Evolutionary conservation across 2,888 invertebrate species (phyloP), one percentile per base, ranked within the genome.

Genomic region (Corbicula japonica): DNA sequence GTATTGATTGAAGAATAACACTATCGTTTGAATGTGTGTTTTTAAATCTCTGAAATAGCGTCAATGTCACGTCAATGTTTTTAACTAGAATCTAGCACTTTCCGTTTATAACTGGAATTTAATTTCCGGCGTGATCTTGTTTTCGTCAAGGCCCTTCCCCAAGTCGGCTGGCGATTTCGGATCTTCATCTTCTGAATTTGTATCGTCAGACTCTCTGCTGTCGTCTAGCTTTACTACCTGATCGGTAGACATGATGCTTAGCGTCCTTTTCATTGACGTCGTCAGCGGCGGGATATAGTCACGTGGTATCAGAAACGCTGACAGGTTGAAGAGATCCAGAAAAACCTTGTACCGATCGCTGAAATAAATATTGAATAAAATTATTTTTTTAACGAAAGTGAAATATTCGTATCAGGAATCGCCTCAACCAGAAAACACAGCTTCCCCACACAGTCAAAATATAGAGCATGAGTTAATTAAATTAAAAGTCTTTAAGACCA

Each of bases 321-420:
- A 98, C 72, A 99, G 94, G 93, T 99, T 99, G 95, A 99, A 99
- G 50, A 99, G 94, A 93, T 99, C 99, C 92, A 99, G 94, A 93
- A 99, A 99, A 35, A 99, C 98, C 94, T 99, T 99, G 95, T 99
- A 99, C 28, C 99, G 97, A 94, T 99, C 99, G 93, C 99, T 99
- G 94, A 52, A 95, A 84, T 8, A 72, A 23, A 38, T 21, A 32
- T 3, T n/a, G n/a, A n/a, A n/a, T n/a, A n/a, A n/a, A n/a, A n/a
- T n/a, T n/a, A n/a, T n/a, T n/a, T n/a, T n/a, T n/a, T n/a, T n/a
- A n/a, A n/a, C n/a, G n/a, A n/a, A n/a, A n/a, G n/a, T n/a, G n/a
- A n/a, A n/a, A n/a, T n/a, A n/a, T n/a, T n/a, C n/a, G n/a, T n/a
- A n/a, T n/a, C n/a, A n/a, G n/a, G n/a, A n/a, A n/a, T n/a, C n/a